Evolutionary conservation across 1,140 invertebrate genomes (phyloP).

Genomic region (Pentalonia nigronervosa): DNA sequence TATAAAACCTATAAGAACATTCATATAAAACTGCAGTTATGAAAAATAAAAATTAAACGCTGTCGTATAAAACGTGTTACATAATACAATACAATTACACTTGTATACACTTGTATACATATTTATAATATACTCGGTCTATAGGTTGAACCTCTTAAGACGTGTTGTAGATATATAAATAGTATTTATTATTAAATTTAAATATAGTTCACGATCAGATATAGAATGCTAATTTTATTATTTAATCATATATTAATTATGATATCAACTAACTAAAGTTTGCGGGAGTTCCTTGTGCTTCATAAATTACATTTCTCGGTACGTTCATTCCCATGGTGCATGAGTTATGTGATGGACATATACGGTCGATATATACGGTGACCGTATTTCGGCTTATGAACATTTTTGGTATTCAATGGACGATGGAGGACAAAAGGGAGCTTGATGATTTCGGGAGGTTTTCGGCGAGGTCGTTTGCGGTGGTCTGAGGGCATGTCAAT

Average conservation of each 20-base stretch:
- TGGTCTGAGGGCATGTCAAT: background rate
- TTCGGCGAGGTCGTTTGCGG: background rate
- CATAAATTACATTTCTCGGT: background rate
- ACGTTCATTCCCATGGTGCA: background rate
- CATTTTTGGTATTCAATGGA: background rate
- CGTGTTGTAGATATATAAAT: background rate
- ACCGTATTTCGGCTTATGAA: background rate
- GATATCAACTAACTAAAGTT: background rate
- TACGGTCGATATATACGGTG: background rate
- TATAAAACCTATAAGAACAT: background rate
- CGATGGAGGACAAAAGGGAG: background rate
- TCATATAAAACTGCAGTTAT: background rate
- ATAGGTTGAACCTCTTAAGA: background rate
- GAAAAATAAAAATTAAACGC: background rate
- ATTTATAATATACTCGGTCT: too few relatives aligned
- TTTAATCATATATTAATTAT: background rate
- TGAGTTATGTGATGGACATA: background rate
- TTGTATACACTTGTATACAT: too few relatives aligned
- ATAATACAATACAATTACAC: background rate
- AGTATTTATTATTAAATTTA: background rate
- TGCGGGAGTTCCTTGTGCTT: background rate
- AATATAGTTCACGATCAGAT: background rate
- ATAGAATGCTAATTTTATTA: too few relatives aligned
- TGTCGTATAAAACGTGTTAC: too few relatives aligned
- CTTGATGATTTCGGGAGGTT: background rate